phyloP scores from a whole-genome alignment of 1,140 invertebrate species.

The Drosophila arawakana region DNA sequence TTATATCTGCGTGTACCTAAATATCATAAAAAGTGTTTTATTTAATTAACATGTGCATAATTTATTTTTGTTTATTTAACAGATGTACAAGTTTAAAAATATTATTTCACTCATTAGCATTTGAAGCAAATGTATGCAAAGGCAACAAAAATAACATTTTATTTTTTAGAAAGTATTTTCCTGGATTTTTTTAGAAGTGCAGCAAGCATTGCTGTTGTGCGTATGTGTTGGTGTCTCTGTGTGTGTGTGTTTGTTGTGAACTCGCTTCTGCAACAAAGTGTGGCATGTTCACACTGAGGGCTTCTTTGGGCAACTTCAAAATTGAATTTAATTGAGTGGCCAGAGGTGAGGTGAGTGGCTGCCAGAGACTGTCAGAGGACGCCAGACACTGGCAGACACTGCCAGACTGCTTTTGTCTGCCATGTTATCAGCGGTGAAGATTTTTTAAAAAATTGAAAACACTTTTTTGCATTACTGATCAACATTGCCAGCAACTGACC shows the following conservation, averaged over 20 bases:
- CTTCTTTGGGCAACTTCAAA: constrained; percentile 29
- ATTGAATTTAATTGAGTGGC: constrained; percentile 67
- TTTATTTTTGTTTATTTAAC: too few relatives aligned
- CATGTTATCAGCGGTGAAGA: constrained; percentile 2
- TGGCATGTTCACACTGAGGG: background rate
- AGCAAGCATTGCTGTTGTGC: too few relatives aligned
- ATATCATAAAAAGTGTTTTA: too few relatives aligned
- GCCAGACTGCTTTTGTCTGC: constrained; percentile 8
- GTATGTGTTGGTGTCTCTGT: constrained; percentile 16
- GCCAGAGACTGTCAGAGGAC: constrained; percentile 1
- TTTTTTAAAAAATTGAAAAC: constrained; percentile 30
- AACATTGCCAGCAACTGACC: background rate
- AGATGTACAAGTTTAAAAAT: too few relatives aligned
- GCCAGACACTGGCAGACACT: background rate
- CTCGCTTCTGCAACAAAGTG: constrained; percentile 40
- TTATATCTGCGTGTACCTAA: too few relatives aligned
- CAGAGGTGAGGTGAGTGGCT: constrained; percentile 3
- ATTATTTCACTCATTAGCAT: too few relatives aligned
- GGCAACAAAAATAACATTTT: too few relatives aligned
- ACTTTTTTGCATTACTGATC: constrained; percentile 30
- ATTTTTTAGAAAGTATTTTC: too few relatives aligned
- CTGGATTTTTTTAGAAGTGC: too few relatives aligned
- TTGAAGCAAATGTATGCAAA: too few relatives aligned
- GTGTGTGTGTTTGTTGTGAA: constrained; percentile 1
- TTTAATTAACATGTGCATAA: too few relatives aligned